Percentiles rank a stretch among this genome's conserved stretches.
These are phyloP conservation scores for Cremastinae sp. DNA, from an alignment of 2,888 invertebrate species.

Conservation along the genomic window DNA sequence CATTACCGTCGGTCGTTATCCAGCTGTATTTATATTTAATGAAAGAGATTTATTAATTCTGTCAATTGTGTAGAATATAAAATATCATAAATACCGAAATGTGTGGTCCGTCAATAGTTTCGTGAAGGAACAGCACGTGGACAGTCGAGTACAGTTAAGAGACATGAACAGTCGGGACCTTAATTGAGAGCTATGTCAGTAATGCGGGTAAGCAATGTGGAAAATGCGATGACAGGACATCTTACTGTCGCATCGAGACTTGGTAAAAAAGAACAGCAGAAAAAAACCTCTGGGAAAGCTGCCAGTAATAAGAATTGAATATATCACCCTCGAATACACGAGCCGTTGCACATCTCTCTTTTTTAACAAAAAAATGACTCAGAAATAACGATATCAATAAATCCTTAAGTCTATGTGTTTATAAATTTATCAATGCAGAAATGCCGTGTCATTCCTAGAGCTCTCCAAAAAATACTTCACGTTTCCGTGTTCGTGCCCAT, in stretches of 20 bases:
- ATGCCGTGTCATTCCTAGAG: too few species aligned
- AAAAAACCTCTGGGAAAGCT: conserved; percentile 41
- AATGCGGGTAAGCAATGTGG: conserved; percentile 64
- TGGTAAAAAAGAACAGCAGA: conserved; percentile 31
- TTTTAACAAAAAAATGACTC: too few species aligned
- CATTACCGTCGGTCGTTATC: too few species aligned
- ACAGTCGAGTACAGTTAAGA: background rate
- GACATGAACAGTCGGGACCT: conserved; percentile 18
- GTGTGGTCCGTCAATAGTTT: conserved; percentile 49
- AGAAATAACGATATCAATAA: too few species aligned
- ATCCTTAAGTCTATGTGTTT: too few species aligned
- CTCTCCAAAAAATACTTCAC: too few species aligned
- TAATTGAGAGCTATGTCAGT: conserved; percentile 74
- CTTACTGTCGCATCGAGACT: conserved; percentile 68
- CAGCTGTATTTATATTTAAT: too few species aligned
- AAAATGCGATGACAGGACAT: conserved; percentile 70
- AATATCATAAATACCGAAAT: conserved; percentile 33
- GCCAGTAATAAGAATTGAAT: conserved; percentile 19
- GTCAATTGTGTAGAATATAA: conserved; percentile 8
- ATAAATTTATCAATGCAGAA: too few species aligned
- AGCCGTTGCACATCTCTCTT: too few species aligned
- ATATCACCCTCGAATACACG: background rate
- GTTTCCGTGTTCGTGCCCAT: too few species aligned
- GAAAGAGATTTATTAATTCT: too few species aligned
- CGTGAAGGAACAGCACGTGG: background rate